Evolutionary conservation across 35 echinoderm and acorn worm species (phyloP).

Genomic region (Apostichopus japonicus): DNA sequence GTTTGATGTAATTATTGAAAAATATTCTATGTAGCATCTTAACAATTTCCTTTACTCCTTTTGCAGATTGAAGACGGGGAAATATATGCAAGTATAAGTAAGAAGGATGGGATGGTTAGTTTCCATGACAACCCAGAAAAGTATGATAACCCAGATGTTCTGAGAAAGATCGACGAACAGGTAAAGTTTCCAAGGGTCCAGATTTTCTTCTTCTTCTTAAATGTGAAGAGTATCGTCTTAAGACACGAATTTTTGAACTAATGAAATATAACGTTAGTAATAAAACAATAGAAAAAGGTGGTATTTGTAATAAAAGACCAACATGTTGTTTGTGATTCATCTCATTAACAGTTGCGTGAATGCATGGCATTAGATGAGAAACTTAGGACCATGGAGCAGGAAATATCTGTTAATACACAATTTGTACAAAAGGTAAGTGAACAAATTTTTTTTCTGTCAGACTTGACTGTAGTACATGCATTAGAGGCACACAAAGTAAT

Average conservation of each 20-base stretch:
- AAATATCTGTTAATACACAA: slow-evolving; percentile 87
- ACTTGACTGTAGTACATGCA: too few relatives aligned
- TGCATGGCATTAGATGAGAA: slow-evolving; percentile 95
- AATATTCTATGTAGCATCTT: too few relatives aligned
- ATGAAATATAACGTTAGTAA: too few relatives aligned
- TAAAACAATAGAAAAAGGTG: too few relatives aligned
- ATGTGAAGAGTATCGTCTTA: too few relatives aligned
- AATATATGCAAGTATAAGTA: slow-evolving; percentile 93
- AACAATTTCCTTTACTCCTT: too few relatives aligned
- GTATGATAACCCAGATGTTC: slow-evolving; percentile 87
- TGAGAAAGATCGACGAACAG: slow-evolving; percentile 84
- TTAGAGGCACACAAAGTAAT: too few relatives aligned
- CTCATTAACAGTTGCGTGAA: slow-evolving; percentile 75
- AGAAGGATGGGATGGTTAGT: slow-evolving; percentile 98
- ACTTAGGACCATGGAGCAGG: slow-evolving; percentile 85
- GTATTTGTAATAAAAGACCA: too few relatives aligned
- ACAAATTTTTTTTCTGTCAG: too few relatives aligned
- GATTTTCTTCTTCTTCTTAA: too few relatives aligned
- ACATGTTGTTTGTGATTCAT: neutral
- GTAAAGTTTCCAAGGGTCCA: slow-evolving; percentile 14
- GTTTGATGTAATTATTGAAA: too few relatives aligned
- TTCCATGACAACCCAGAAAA: slow-evolving; percentile 99
- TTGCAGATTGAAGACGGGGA: slow-evolving; percentile 95
- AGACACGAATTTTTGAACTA: too few relatives aligned
- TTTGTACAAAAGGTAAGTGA: slow-evolving; percentile 89